These are phyloP conservation scores for Pagetopsis macropterus DNA, from an alignment of 2,797 vertebrate species.

Conservation along the genomic window DNA sequence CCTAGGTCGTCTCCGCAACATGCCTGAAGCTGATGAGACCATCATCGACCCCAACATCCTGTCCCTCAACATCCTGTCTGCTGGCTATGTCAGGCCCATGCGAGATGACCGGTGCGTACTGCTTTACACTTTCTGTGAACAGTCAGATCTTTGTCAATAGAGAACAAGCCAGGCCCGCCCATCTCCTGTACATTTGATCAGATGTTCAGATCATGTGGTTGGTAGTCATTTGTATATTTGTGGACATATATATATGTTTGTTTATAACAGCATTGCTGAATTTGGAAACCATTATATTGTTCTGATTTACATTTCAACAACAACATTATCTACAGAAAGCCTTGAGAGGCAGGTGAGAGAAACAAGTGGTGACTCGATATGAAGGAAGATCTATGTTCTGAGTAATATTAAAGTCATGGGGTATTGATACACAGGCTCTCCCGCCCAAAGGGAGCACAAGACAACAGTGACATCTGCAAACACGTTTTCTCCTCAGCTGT, in stretches of 20 bases:
- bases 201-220: not conserved
- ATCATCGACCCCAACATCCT: conserved; percentile 96
- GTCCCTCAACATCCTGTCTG: conserved; percentile 95
- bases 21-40: conserved; percentile 93
- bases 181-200: not conserved
- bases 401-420: no score
- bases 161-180: not conserved
- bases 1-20: conserved; percentile 93
- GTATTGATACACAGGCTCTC: no score
- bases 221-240: conserved; percentile 6
- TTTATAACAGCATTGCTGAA: conserved; percentile 25
- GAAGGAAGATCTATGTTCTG: no score
- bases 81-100: conserved; percentile 88
- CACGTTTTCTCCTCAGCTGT: no score
- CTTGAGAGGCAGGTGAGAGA: no score
- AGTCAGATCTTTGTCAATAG: conserved; percentile 7
- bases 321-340: conserved; percentile 5
- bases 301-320: conserved; percentile 16
- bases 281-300: conserved; percentile 24
- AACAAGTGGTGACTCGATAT: no score
- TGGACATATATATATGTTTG: conserved; percentile 1
- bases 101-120: conserved; percentile 92
- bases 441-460: no score
- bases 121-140: not conserved
- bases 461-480: no score